These are phyloP conservation scores for Cottus gobio DNA, from an alignment of 2,113 vertebrate species.

Conservation along the genomic window DNA sequence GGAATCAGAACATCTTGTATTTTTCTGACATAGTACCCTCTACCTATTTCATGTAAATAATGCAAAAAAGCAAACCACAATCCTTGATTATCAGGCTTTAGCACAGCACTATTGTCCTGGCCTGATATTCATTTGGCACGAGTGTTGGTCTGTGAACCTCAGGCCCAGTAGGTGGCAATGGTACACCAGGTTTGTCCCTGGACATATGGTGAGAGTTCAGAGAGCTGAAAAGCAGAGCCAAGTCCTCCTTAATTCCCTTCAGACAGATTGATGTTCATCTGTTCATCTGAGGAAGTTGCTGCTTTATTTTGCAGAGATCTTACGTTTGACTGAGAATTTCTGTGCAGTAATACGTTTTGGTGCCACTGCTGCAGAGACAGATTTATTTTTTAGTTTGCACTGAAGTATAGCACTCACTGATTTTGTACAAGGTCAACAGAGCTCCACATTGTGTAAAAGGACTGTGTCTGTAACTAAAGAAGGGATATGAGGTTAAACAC, in stretches of 20 bases:
- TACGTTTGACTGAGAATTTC: constrained; percentile 2
- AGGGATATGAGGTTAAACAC: constrained; percentile 32
- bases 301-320: neutral
- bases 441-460: neutral
- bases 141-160: constrained; percentile 32
- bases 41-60: neutral
- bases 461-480: neutral
- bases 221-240: constrained; percentile 12
- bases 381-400: constrained; percentile 3
- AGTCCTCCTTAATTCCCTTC: constrained; percentile 31
- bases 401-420: neutral
- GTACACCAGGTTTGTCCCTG: constrained; percentile 58
- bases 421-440: constrained; percentile 5
- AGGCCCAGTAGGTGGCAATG: constrained; percentile 64
- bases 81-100: constrained; percentile 17
- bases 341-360: constrained; percentile 4
- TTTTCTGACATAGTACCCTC: constrained; percentile 2
- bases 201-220: constrained; percentile 49
- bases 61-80: neutral
- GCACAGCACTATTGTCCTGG: neutral
- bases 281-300: constrained; percentile 31
- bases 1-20: neutral
- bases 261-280: constrained; percentile 38
- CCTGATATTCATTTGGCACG: constrained; percentile 22
- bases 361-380: constrained; percentile 9